Evolutionary conservation across 2,797 vertebrate genomes (phyloP).

Genomic region (Etheostoma perlongum): DNA sequence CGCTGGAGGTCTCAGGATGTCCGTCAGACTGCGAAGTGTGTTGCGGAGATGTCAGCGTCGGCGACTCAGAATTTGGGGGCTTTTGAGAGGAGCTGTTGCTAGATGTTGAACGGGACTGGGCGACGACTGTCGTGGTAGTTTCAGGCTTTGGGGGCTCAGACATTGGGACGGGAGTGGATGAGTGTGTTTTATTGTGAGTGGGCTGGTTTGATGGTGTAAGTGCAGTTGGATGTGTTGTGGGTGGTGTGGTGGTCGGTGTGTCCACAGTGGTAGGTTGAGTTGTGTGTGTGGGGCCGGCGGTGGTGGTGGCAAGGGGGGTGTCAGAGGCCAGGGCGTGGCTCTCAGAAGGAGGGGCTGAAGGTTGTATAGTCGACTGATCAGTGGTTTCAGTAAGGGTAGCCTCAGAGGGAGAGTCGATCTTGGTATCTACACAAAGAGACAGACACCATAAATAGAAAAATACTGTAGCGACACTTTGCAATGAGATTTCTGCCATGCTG

Average conservation of each 20-base stretch:
- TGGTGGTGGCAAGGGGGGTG: neutral
- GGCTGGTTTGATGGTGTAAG: neutral
- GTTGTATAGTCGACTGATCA: neutral
- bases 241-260: neutral
- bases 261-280: neutral
- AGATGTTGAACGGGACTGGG: slow-evolving; percentile 4
- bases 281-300: neutral
- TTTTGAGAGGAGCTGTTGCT: slow-evolving; percentile 6
- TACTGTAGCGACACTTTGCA: too few species aligned
- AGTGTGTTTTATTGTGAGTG: neutral
- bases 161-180: neutral
- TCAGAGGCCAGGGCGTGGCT: slow-evolving; percentile 3
- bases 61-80: neutral
- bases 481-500: too few species aligned
- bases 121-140: neutral
- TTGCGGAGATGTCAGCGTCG: slow-evolving; percentile 2
- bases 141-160: neutral
- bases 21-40: neutral
- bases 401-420: neutral
- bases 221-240: neutral
- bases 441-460: neutral
- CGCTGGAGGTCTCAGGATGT: neutral
- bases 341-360: neutral
- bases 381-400: neutral
- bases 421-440: slow-evolving; percentile 45